Base-by-base conservation (phyloP, 2,888 invertebrate species). In the Aphodius granarius region DNA sequence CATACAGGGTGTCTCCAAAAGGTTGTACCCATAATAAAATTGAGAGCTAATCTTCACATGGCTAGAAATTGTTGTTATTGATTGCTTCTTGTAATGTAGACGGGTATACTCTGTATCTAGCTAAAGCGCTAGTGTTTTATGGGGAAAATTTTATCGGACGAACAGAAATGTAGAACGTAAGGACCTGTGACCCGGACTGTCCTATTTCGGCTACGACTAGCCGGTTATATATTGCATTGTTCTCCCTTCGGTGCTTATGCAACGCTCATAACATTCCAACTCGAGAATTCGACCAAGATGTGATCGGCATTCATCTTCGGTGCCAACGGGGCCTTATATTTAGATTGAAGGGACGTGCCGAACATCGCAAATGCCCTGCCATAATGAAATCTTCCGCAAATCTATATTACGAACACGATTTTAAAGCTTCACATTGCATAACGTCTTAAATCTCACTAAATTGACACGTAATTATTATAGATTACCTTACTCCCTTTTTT, bases 251-350 rank as follows among this genome's bases (percentile, higher is more conserved):
- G 43, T 13, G 9, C 43, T 43, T 43, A 43, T 43, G 43, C 43
- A 43, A 43, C 43, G 43, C 43, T n/a, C 9, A 43, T 43, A 43
- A 43, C 6, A 43, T 43, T 43, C 43, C 43, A 43, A 43, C 43
- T 13, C 43, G 43, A 43, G 43, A 43, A 43, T 43, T 43, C 43
- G 43, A 13, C 43, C 43, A 43, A 18, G 63, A 16, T n/a, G 65
- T 21, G 65, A 64, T 22, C 81, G 80, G 80, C 80, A 83, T 83
- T 81, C 80, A 81, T 81, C 83, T 81, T 80, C 77, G 80, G 71
- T 81, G 81, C 82, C 82, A 82, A 80, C 79, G 70, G 78, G 78
- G 77, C 76, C 81, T 79, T 83, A 83, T 82, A 83, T 83, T 82
- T 82, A 82, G 81, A 82, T 80, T 78, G 81, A 81, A 81, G 78